Evolutionary conservation across 2,113 vertebrate species (phyloP), one percentile per base, ranked within the genome.

Genomic region (Xiphias gladius): DNA sequence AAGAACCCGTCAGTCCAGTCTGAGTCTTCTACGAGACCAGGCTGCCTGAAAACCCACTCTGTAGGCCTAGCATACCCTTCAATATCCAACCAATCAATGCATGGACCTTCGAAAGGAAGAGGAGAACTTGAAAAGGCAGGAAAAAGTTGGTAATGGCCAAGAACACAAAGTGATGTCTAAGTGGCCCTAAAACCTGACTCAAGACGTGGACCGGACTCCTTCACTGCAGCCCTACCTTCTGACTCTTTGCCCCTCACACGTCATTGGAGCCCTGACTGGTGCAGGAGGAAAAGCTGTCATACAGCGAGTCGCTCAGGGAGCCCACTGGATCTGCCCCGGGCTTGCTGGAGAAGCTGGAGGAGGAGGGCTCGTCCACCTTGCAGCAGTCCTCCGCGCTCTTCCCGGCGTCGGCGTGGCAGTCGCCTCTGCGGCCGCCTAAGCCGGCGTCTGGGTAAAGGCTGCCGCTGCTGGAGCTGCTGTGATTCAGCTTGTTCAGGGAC

Each of bases 201-300:
- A 26, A 6, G 54, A 55, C 52, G 2, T 24, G 52, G 55, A 58
- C 55, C 13, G 26, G 55, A 7, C 14, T 26, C 54, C 22, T 57
- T 12, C 54, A 26, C 54, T 77, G 28, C 76, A 79, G 82, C 67
- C 65, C 73, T 54, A 77, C 32, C 59, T 11, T 30, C 48, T 61
- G 5, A 3, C 32, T 24, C 32, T 6, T 11, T 0, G 55, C 55
- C 71, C 72, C 94, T 95, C 7, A 97, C 37, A 93, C 89, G 0
- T 96, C 96, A 22, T 95, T 96, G 43, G 96, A 98, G 85, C 93
- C 95, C 82, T 97, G 97, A 82, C 97, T 98, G 89, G 96, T 85
- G 30, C 96, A 97, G 5, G 97, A 97, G 66, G 97, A 98, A 94
- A 97, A 97, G 86, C 97, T 97, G 62, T 98, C 96, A 0, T 97